Evolutionary conservation across 2,888 invertebrate genomes (phyloP).

Genomic region (Cosmopolites sordidus): DNA sequence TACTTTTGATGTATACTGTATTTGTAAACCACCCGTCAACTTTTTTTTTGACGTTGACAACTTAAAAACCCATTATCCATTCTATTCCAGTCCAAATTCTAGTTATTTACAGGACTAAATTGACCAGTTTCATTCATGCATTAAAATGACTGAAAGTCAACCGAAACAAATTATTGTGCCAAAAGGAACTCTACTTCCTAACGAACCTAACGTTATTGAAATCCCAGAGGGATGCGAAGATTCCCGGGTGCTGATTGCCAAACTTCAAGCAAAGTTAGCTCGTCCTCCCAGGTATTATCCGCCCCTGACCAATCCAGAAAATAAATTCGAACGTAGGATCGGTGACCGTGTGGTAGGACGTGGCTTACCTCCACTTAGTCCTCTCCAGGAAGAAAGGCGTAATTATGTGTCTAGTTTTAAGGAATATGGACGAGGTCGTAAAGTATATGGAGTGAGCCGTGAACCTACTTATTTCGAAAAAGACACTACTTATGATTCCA

Average conservation of each 20-base stretch:
- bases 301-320: constrained; percentile 8
- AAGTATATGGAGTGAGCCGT: neutral
- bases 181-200: no score
- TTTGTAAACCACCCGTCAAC: no score
- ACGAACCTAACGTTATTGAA: no score
- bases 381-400: constrained; percentile 5
- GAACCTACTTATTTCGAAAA: constrained; percentile 7
- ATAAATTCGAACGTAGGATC: constrained; percentile 7
- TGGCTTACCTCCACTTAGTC: constrained; percentile 9
- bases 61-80: no score
- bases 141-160: no score
- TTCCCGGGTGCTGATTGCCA: constrained; percentile 13
- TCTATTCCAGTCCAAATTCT: no score
- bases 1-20: no score
- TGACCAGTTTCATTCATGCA: no score
- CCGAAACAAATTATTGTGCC: no score
- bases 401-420: constrained; percentile 8
- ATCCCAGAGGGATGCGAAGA: constrained; percentile 10
- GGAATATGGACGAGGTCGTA: constrained; percentile 5
- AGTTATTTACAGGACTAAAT: no score
- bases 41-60: no score
- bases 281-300: constrained; percentile 12
- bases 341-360: constrained; percentile 6
- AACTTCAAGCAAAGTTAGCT: constrained; percentile 10
- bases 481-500: neutral